phyloP scores from a whole-genome alignment of 2,888 invertebrate species.

The Rhodophaea formosa region DNA sequence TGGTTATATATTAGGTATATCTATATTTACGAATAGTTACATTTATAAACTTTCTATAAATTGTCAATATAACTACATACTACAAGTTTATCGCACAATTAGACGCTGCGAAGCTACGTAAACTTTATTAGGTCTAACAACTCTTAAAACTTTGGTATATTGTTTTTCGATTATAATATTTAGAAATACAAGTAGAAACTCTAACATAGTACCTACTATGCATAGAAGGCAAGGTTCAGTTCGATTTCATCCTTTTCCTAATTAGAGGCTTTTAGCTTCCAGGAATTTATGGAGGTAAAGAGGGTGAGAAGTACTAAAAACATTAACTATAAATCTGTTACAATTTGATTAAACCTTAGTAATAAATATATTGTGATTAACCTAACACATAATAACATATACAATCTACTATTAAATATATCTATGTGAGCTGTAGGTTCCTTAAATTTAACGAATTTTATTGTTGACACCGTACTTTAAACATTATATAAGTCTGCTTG shows the following conservation, averaged over 20 bases:
- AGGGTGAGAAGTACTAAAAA: background rate
- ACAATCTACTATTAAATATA: background rate
- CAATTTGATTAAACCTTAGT: too few species aligned
- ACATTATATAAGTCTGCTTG: too few species aligned
- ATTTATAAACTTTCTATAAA: too few species aligned
- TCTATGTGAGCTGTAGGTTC: background rate
- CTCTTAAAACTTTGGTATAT: conserved; percentile 23
- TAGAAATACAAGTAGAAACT: conserved; percentile 23
- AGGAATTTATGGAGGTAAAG: background rate
- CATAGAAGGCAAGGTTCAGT: conserved; percentile 2
- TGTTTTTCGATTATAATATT: conserved; percentile 17
- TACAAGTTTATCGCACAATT: too few species aligned
- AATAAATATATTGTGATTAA: too few species aligned
- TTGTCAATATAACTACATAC: too few species aligned
- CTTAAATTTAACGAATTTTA: background rate
- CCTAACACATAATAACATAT: background rate
- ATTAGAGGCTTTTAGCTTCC: background rate
- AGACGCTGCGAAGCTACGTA: background rate
- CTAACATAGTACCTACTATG: background rate
- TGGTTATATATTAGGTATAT: too few species aligned
- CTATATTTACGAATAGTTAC: too few species aligned
- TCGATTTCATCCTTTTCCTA: background rate
- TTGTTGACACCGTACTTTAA: too few species aligned
- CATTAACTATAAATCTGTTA: too few species aligned
- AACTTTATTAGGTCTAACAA: background rate